Evolutionary conservation across 2,113 vertebrate species (phyloP), one percentile per base, ranked within the genome.

Genomic region (Pelusios castaneus): DNA sequence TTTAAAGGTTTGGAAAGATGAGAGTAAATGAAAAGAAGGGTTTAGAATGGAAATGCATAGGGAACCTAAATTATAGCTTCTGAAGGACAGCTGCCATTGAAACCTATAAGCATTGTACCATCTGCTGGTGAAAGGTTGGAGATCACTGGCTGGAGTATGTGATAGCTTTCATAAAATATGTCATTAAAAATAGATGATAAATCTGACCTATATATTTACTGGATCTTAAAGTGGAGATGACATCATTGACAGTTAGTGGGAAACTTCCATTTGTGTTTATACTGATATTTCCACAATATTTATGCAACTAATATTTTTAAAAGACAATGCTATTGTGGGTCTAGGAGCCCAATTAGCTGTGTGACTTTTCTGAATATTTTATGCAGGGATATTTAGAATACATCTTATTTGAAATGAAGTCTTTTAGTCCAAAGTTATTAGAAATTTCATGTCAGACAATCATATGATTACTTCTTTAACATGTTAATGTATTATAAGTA

Each of bases 1-100:
- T 95, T 95, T 94, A 95, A 95, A 96, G 92, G 91, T 96, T 95
- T 93, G 96, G 93, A 95, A 96, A 95, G 85, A 95, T 92, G 92
- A 86, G 94, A 96, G 89, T 85, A 88, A 93, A 91, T 80, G 94
- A 96, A 96, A 96, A 95, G 85, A 91, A 87, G 27, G 90, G 75
- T 90, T 95, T 96, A 96, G 85, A 77, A 38, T 95, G 85, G 96
- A 96, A 97, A 93, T 96, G 70, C 95, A 97, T 94, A 89, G 89
- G 93, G 96, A 94, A 94, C 91, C 94, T 89, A 96, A 96, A 95
- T 96, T 96, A 94, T 91, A 95, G n/a, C n/a, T n/a, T 47, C 47
- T 47, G 7, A 47, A 47, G 10, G 47, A 10, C 47, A 47, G 47
- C 10, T 47, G 47, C 47, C 47, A 47, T 47, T 47, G 47, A 47